Base-by-base conservation (phyloP, 2,888 invertebrate species). In the Tetropium fuscum region DNA sequence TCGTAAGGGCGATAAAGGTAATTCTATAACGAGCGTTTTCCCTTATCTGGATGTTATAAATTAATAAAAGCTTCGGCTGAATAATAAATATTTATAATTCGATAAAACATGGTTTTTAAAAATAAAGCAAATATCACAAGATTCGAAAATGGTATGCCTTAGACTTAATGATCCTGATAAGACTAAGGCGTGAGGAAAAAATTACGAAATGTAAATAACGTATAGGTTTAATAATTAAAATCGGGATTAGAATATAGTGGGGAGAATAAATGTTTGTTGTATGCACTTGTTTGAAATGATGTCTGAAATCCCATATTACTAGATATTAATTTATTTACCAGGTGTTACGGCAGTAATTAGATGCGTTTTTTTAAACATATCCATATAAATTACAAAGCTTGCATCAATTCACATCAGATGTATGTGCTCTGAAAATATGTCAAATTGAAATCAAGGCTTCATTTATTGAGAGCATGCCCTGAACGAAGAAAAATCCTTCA, bases 71-170 rank as follows among this genome's bases (percentile, higher is more conserved):
- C 61, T 60, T 58, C 65, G 62, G 62, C 57, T 54, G 63, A 64
- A 68, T 60, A 62, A 58, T 60, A 70, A 69, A 72, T 72, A 72
- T 72, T 72, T 72, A 72, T 70, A 63, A 66, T 69, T 61, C 67
- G 70, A 68, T 66, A 68, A 65, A 60, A 57, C 43, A 57, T 47
- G 58, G 36, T 53, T 62, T 56, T 61, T 57, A 45, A 56, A 64
- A 61, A 61, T 61, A 64, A 54, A 64, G 44, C 61, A 64, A 64
- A 64, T 64, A 64, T 58, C 53, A 25, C 57, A 48, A 40, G 48
- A 61, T 61, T 64, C 61, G 54, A 58, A 61, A 64, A 63, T 63
- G 58, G 62, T 54, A 56, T 53, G 49, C 53, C 53, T 48, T 55
- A 48, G 53, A 61, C 54, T 61, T 54, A 58, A 57, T 51, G 44